These are phyloP conservation scores for Saxidomus purpurata DNA, from an alignment of 1,140 invertebrate species.

Conservation along the genomic window DNA sequence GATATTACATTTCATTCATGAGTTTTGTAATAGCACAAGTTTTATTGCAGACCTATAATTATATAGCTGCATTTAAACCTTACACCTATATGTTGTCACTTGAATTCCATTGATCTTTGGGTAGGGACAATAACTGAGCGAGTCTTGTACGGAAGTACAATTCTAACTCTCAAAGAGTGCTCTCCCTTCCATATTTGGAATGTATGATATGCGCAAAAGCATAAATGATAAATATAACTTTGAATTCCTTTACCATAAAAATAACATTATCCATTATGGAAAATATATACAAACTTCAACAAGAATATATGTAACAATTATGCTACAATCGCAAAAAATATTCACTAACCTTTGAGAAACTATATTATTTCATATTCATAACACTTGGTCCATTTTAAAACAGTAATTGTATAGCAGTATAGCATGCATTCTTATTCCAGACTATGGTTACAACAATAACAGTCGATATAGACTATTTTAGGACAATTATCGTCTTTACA, in stretches of 20 bases:
- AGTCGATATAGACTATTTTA: background rate
- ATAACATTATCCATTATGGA: background rate
- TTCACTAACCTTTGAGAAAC: background rate
- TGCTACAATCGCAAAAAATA: background rate
- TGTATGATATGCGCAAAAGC: background rate
- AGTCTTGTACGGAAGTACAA: too few relatives aligned
- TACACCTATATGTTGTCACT: too few relatives aligned
- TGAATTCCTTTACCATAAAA: background rate
- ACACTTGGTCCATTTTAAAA: background rate
- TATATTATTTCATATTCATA: background rate
- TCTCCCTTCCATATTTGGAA: background rate
- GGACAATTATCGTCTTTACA: background rate
- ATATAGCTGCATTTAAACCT: too few relatives aligned
- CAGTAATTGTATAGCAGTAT: background rate
- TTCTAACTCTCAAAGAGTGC: too few relatives aligned
- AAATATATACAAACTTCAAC: constrained; percentile 9
- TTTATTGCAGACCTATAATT: too few relatives aligned
- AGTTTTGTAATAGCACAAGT: too few relatives aligned
- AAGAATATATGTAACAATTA: background rate
- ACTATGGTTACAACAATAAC: background rate
- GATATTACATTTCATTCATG: too few relatives aligned
- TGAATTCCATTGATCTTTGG: too few relatives aligned
- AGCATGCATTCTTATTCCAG: background rate
- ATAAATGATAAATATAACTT: constrained; percentile 7
- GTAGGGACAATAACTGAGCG: too few relatives aligned